These are phyloP conservation scores for Torymus texanus DNA, from an alignment of 2,888 invertebrate genomes.

Conservation along the genomic window DNA sequence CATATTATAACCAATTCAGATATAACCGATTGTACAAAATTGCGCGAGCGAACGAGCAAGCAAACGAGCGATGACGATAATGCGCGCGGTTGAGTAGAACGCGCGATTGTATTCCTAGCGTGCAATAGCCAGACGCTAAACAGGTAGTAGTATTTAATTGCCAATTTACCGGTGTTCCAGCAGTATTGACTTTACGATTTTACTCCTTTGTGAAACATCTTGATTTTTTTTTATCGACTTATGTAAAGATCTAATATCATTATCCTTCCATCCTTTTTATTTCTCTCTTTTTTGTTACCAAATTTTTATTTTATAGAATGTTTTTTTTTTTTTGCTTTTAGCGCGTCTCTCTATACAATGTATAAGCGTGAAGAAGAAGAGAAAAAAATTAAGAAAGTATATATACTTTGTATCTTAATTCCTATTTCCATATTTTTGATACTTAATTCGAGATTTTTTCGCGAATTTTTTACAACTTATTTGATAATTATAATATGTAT, in stretches of 20 bases:
- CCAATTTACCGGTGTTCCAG: slow-evolving; percentile 56
- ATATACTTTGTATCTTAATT: slow-evolving; percentile 21
- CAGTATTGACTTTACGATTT: slow-evolving; percentile 52
- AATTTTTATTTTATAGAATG: slow-evolving; percentile 28
- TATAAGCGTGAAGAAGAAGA: no score
- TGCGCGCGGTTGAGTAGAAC: neutral
- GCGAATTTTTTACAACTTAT: slow-evolving; percentile 7
- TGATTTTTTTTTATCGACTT: slow-evolving; percentile 33
- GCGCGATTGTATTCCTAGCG: slow-evolving; percentile 20
- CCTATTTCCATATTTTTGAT: slow-evolving; percentile 43
- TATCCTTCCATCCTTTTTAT: no score
- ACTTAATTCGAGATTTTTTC: slow-evolving; percentile 41
- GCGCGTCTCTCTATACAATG: slow-evolving; percentile 8
- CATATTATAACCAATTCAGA: slow-evolving; percentile 20
- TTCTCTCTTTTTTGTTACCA: slow-evolving; percentile 47
- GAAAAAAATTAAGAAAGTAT: slow-evolving; percentile 10
- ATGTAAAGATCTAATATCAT: slow-evolving; percentile 11
- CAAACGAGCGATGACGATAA: neutral
- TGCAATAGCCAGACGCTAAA: slow-evolving; percentile 37
- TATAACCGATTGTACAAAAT: slow-evolving; percentile 50
- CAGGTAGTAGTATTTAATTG: slow-evolving; percentile 53
- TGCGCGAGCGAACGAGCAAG: slow-evolving; percentile 17
- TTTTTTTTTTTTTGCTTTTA: slow-evolving; percentile 13
- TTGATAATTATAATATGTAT: no score
- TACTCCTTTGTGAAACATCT: slow-evolving; percentile 28